Evolutionary conservation across 2,888 invertebrate genomes (phyloP), one percentile per base, ranked within the genome.

Genomic region (Prosopocoilus inquinatus): DNA sequence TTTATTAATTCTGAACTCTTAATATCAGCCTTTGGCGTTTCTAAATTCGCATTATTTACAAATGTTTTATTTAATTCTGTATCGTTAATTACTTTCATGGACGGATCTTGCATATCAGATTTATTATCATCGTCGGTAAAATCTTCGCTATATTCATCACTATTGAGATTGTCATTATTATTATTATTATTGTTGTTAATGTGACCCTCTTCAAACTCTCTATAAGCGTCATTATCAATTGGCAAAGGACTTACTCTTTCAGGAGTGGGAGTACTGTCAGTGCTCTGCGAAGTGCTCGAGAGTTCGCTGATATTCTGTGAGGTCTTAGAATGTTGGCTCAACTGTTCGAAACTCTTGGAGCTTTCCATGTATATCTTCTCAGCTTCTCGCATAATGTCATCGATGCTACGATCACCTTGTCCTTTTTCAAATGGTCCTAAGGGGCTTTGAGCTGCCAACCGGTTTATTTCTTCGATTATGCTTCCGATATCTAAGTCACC

Each of bases 401-500:
- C 84, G 4, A 84, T 79, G 69, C 80, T 81, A 39, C 81, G 78
- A 55, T 80, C 79, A 33, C 78, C 79, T 1, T 69, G 70, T 55
- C 73, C 76, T 58, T 74, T 79, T 47, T 74, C 73, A 61, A 70
- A 75, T 8, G 76, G 75, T 8, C 78, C 76, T 33, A 77, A 64
- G 8, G 78, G 77, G 62, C 78, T 78, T 63, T 76, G 71, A 1
- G 77, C 76, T 8, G 77, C 76, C 28, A 77, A 69, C 59, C 85
- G 83, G 62, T 83, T 84, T 2, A 88, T 86, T 76, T 88, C 87
- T 67, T 81, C 84, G 64, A 88, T 84, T 70, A 88, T 86, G 74
- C 82, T 82, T 63, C 84, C 86, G 7, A 87, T 83, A 74, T 87
- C 87, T 47, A 83, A 80, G 63, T 84, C 83, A 44, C 78, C 79